Evolutionary conservation across 2,797 vertebrate genomes (phyloP), one percentile per base, ranked within the genome.

Genomic region (Percopsis omiscomaycus): DNA sequence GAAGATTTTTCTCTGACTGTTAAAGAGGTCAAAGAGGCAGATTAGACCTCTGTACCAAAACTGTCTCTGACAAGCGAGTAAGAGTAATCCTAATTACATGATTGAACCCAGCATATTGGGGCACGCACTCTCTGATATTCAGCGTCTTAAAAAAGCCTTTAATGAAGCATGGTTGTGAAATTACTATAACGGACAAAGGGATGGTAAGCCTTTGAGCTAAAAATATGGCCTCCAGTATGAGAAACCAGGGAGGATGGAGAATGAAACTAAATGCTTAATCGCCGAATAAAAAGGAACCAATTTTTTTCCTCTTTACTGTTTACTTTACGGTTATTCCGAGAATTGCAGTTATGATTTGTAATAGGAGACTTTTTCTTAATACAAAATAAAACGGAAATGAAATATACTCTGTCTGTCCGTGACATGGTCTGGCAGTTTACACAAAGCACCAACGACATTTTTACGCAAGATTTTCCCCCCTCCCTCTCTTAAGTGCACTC

Each of bases 71-170:
- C 61, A 70, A 82, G 84, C n/a, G 5, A 79, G 22, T 22, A 84
- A 84, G 84, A 83, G 79, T 86, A 91, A 89, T 89, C 85, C 75
- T 84, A 85, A 85, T 90, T 84, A 87, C 71, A 74, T 59, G 69
- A 64, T 51, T 64, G 77, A 65, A 59, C 60, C 72, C 47, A 0
- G 3, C 51, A 65, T 80, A 85, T 83, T 76, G 68, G 49, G 82
- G 86, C 86, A 84, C 74, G 13, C 79, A 67, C 76, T 70, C 71
- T 46, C 58, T 53, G 50, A 71, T 84, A 80, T 77, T 65, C 27
- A 50, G 55, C 64, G 46, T 73, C 83, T 81, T 86, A 78, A 68
- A 73, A 37, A 1, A 28, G 2, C 28, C 58, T 68, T 68, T 62
- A 75, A 75, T 75, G 71, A 78, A 64, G 68, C 52, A 6, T 59